phyloP scores from a whole-genome alignment of 2,113 vertebrate species.

The Alectura lathami region DNA sequence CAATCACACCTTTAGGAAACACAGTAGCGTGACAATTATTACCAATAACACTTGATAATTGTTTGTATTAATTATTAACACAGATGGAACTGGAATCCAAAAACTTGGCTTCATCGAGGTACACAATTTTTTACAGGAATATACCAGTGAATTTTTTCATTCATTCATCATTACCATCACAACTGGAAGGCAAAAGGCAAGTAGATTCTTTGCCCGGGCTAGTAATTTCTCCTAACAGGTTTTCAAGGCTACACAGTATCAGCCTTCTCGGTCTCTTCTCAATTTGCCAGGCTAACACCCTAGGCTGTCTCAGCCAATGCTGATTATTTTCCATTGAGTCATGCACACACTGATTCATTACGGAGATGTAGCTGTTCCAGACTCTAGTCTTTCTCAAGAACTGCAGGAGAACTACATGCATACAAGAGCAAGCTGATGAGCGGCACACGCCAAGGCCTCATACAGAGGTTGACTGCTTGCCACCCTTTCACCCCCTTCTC shows the following conservation, averaged over 20 bases:
- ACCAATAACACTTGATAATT: neutral
- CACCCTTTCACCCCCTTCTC: neutral
- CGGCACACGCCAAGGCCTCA: neutral
- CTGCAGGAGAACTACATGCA: neutral
- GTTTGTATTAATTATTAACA: neutral
- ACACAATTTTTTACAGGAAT: neutral
- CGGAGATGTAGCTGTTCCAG: constrained; percentile 13
- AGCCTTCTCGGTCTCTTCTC: constrained; percentile 1
- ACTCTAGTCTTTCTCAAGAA: constrained; percentile 17
- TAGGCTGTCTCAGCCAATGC: neutral
- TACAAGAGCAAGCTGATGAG: neutral
- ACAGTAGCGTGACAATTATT: neutral
- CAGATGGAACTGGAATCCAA: neutral
- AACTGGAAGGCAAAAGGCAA: neutral
- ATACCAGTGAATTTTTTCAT: neutral
- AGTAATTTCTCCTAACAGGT: neutral
- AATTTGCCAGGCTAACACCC: neutral
- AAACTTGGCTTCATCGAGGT: neutral
- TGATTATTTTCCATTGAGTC: constrained; percentile 40
- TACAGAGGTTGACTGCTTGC: neutral
- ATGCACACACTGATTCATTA: constrained; percentile 3
- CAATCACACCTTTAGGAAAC: neutral
- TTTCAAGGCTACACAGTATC: neutral
- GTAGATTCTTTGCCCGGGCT: neutral
- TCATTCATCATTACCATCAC: neutral